phyloP scores from a whole-genome alignment of 2,888 invertebrate species.

The Mamestra brassicae region DNA sequence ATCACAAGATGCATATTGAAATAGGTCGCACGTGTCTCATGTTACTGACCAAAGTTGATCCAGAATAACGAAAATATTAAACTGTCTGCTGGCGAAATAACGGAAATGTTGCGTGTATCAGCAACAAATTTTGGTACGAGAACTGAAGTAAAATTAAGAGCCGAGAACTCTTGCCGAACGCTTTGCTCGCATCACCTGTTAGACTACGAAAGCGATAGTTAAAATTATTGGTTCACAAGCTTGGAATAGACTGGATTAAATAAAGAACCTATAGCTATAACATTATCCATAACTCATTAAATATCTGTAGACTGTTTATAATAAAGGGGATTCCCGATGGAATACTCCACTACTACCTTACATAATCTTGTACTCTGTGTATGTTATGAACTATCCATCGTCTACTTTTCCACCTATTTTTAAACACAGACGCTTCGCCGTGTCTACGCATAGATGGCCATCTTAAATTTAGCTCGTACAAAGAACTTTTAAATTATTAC shows the following conservation, averaged over 20 bases:
- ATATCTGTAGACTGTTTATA: constrained; percentile 11
- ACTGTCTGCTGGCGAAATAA: not conserved
- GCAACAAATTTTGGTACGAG: not conserved
- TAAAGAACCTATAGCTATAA: constrained; percentile 6
- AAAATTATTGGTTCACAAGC: not conserved
- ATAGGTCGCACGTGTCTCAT: constrained; percentile 53
- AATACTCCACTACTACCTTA: constrained; percentile 29
- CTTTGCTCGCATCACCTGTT: constrained; percentile 13
- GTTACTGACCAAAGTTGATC: constrained; percentile 27
- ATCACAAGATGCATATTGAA: constrained; percentile 60
- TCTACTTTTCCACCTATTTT: constrained; percentile 53
- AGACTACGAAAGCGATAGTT: constrained; percentile 16
- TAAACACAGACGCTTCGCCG: constrained; percentile 51
- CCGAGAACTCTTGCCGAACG: not conserved
- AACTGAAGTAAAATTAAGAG: not conserved
- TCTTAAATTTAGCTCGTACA: constrained; percentile 43
- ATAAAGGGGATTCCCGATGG: constrained; percentile 43
- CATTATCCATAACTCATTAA: not conserved
- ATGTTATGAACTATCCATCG: constrained; percentile 31
- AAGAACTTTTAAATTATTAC: constrained; percentile 46
- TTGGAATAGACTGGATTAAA: constrained; percentile 34
- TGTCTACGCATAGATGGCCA: constrained; percentile 41
- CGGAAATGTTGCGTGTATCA: not conserved
- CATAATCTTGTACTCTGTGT: constrained; percentile 30
- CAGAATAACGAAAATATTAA: constrained; percentile 8